These are phyloP conservation scores for Corythornis leucogaster DNA, from an alignment of 2,797 vertebrate genomes.

Conservation along the genomic window DNA sequence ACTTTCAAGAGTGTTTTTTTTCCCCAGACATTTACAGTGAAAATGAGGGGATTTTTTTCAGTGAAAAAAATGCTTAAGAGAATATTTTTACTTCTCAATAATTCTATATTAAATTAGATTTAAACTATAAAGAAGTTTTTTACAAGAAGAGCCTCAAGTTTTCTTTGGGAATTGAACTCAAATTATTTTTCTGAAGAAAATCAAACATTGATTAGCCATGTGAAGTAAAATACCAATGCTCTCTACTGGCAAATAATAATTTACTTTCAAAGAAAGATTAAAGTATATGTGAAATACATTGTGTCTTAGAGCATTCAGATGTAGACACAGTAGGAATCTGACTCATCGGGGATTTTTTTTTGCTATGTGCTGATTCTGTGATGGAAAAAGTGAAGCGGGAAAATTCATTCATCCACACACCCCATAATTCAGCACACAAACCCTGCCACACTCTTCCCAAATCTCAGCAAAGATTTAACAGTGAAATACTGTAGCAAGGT, in stretches of 20 bases:
- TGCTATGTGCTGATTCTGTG: not conserved
- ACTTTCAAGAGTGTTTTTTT: not conserved
- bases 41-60: not conserved
- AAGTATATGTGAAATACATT: not conserved
- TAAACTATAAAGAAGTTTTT: not conserved
- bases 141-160: not conserved
- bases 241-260: not conserved
- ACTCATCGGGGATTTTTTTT: conserved; percentile 11
- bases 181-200: not conserved
- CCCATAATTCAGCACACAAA: conserved; percentile 52
- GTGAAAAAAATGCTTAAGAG: not conserved
- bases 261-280: not conserved
- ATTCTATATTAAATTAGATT: not conserved
- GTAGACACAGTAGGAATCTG: not conserved
- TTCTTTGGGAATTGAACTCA: not conserved
- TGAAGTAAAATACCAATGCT: not conserved
- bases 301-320: not conserved
- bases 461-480: conserved; percentile 39
- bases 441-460: conserved; percentile 1
- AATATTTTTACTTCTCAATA: not conserved
- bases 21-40: not conserved
- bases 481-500: conserved; percentile 37
- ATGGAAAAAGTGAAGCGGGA: not conserved
- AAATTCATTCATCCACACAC: conserved; percentile 10
- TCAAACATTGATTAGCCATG: not conserved